Evolutionary conservation across 2,888 invertebrate genomes (phyloP), one percentile per base, ranked within the genome.

Genomic region (Proisotoma minuta): DNA sequence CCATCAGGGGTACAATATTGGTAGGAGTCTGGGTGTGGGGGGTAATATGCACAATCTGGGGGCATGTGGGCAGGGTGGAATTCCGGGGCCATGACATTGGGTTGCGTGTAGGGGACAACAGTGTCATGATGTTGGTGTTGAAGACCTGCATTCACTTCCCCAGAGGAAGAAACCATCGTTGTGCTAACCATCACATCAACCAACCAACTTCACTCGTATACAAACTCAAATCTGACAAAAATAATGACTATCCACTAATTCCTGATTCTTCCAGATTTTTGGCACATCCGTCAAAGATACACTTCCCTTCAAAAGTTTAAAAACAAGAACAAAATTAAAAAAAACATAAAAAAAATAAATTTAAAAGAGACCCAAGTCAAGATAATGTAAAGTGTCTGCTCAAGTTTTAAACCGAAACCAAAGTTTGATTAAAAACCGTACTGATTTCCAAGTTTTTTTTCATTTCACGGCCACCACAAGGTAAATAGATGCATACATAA

Each of bases 141-240:
- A 56, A 63, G 63, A 60, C 72, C 69, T 65, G 72, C 70, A 63
- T 62, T 72, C 49, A 72, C 69, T 61, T 73, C 73, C 64, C 72
- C 72, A 65, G 73, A 67, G 24, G 73, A 73, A 50, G 73, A 73
- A 62, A 73, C 73, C 73, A 73, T 73, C 20, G 43, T 43, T 64
- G 73, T 65, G 66, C 68, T 72, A 70, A 73, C 69, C 73, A 73
- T 73, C 68, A 69, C 43, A 66, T 62, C 53, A 57, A 34, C 29
- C 10, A 18, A 29, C 18, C 40, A n/a, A 54, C 39, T 39, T 34
- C 24, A 18, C 12, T 24, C 40, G 40, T 24, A 39, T 56, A 23
- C 43, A 43, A n/a, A 34, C 15, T 15, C 43, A 43, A 43, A 4
- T 34, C 8, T 34, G 34, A 8, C 8, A 34, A 34, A 34, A 34